Percentiles rank a stretch among this genome's conserved stretches.
These are phyloP conservation scores for Drosophila nikananu DNA, from an alignment of 1,140 invertebrate species.

Conservation along the genomic window DNA sequence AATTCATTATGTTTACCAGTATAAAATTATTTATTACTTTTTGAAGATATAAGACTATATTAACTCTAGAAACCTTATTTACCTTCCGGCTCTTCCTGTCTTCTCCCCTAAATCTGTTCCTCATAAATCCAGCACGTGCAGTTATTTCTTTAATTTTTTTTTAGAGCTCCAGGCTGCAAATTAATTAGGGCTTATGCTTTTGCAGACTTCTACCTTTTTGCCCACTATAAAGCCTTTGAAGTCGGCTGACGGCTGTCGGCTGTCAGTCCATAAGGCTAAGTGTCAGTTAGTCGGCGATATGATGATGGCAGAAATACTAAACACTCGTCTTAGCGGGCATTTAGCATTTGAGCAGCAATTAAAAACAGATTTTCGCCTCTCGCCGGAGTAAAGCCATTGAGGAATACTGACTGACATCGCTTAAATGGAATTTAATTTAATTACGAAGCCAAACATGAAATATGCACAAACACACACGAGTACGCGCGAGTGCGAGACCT, in stretches of 20 bases:
- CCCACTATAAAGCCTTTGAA: conserved; percentile 39
- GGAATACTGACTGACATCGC: conserved; percentile 30
- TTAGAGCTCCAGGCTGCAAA: conserved; percentile 28
- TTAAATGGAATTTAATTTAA: conserved; percentile 70
- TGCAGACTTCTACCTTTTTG: not conserved
- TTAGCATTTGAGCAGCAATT: conserved; percentile 28
- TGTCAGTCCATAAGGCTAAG: conserved; percentile 21
- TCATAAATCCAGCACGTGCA: conserved; percentile 9
- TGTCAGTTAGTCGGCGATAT: conserved; percentile 16
- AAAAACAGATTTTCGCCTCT: conserved; percentile 19
- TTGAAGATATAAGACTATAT: not conserved
- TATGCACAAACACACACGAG: conserved; percentile 19
- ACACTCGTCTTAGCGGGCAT: conserved; percentile 17
- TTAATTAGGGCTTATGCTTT: conserved; percentile 55
- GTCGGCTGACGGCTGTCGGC: conserved; percentile 22
- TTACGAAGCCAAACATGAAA: conserved; percentile 61
- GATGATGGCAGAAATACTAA: conserved; percentile 3
- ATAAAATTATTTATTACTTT: not conserved
- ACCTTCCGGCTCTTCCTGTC: not conserved
- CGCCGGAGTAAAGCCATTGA: not conserved
- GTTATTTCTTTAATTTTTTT: not conserved
- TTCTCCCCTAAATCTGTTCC: too few species aligned
- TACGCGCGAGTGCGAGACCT: conserved; percentile 3
- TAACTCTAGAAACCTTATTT: not conserved
- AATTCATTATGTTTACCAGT: too few species aligned